phyloP scores from a whole-genome alignment of 2,113 vertebrate genomes.

The Fregata magnificens region DNA sequence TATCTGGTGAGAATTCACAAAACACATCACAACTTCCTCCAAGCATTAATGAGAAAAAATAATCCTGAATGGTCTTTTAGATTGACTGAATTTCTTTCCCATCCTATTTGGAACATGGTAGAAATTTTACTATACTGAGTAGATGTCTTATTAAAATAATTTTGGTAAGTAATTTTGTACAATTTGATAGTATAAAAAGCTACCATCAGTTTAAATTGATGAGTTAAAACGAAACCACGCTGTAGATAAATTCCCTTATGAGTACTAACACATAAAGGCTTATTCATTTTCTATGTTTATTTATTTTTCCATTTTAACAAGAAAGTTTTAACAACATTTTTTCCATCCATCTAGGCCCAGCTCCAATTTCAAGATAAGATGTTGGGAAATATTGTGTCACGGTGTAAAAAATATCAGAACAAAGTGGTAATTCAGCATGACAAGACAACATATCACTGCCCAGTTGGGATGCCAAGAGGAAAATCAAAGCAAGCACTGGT shows the following conservation, averaged over 20 bases:
- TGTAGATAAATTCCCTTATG: background rate
- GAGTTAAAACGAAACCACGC: background rate
- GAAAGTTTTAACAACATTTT: background rate
- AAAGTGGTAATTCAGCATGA: background rate
- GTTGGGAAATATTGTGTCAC: background rate
- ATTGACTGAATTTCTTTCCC: background rate
- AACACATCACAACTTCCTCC: background rate
- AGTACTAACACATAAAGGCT: background rate
- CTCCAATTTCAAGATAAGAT: background rate
- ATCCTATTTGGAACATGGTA: background rate
- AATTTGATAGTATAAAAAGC: background rate
- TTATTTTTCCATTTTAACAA: background rate
- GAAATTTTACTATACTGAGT: background rate
- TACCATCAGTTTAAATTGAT: background rate
- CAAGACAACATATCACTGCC: background rate
- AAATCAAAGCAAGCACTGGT: constrained; percentile 7
- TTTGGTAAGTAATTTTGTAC: background rate
- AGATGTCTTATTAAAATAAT: background rate
- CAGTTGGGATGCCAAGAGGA: constrained; percentile 12
- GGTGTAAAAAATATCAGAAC: background rate
- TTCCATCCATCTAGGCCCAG: background rate
- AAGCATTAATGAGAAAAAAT: background rate
- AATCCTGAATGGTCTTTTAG: background rate
- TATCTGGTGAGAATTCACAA: background rate
- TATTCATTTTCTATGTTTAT: background rate